Percentiles rank a stretch among this genome's conserved stretches.
phyloP scores from a whole-genome alignment of 2,797 vertebrate species.

The Perodicticus potto region DNA sequence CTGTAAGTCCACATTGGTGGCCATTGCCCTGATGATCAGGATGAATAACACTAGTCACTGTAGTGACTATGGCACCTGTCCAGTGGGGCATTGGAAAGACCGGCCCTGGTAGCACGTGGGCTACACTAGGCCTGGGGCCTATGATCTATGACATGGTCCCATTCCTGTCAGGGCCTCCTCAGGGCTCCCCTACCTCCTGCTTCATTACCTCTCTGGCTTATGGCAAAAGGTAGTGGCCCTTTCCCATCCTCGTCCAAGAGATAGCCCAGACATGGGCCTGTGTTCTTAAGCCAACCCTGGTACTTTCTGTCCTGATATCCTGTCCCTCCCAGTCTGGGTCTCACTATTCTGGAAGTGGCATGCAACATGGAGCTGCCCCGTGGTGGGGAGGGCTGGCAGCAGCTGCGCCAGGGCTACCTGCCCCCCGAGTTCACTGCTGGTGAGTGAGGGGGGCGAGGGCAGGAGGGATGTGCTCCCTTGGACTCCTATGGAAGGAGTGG shows the following conservation, averaged over 20 bases:
- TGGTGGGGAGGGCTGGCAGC: conserved; percentile 95
- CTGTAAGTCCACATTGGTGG: background rate
- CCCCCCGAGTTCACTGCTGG: conserved; percentile 92
- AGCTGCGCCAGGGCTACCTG: conserved; percentile 92
- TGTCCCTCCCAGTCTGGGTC: conserved; percentile 90
- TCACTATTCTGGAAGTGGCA: conserved; percentile 94
- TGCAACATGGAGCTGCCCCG: conserved; percentile 95
- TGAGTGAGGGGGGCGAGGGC: conserved; percentile 76
- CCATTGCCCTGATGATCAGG: background rate
- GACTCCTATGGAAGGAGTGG: background rate
- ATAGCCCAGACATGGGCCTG: background rate
- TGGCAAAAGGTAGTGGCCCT: background rate
- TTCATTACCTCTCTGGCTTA: background rate
- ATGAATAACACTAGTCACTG: background rate
- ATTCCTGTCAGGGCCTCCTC: background rate
- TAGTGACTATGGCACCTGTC: background rate
- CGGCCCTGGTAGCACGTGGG: background rate
- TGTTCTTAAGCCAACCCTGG: background rate
- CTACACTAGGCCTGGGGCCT: background rate
- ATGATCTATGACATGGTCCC: background rate
- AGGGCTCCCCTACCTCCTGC: background rate
- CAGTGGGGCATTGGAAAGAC: background rate
- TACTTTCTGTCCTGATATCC: background rate
- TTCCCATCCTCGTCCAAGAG: background rate
- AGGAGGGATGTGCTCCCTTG: background rate